These are phyloP conservation scores for Pteronura brasiliensis DNA, from an alignment of 2,113 vertebrate genomes.

Conservation along the genomic window DNA sequence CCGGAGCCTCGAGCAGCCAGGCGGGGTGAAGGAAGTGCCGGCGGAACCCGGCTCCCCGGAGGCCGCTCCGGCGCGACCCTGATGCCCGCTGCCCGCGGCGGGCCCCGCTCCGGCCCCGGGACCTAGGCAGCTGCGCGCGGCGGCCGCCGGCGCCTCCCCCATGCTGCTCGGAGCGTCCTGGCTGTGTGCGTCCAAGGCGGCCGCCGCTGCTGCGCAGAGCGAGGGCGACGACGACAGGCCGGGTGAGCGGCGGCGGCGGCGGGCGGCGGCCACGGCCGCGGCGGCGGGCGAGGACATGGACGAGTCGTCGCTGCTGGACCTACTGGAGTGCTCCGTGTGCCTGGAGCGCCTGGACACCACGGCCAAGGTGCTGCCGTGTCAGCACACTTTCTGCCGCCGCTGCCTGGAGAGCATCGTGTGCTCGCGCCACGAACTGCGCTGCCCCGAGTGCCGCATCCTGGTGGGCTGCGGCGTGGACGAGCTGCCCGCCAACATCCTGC, in stretches of 20 bases:
- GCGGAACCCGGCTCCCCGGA: background rate
- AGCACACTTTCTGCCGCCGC: slow-evolving; percentile 98
- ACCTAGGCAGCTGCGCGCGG: slow-evolving; percentile 50
- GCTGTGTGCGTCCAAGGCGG: slow-evolving; percentile 78
- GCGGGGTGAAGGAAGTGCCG: background rate
- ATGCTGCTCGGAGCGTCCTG: slow-evolving; percentile 81
- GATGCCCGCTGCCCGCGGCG: slow-evolving; percentile 10
- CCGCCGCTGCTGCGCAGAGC: slow-evolving; percentile 68
- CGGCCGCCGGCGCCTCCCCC: slow-evolving; percentile 56
- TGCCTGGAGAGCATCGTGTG: slow-evolving; percentile 96
- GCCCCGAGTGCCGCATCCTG: slow-evolving; percentile 95
- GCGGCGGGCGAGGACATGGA: slow-evolving; percentile 86
- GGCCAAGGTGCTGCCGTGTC: slow-evolving; percentile 95
- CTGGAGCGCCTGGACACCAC: slow-evolving; percentile 96
- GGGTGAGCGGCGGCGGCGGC: slow-evolving; percentile 36
- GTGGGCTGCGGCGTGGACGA: slow-evolving; percentile 97
- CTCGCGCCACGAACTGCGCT: slow-evolving; percentile 95
- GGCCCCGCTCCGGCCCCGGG: background rate
- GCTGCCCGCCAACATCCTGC: slow-evolving; percentile 94
- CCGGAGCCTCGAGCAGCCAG: background rate
- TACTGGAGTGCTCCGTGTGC: slow-evolving; percentile 97
- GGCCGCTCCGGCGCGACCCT: background rate
- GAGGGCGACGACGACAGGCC: slow-evolving; percentile 60
- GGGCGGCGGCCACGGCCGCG: slow-evolving; percentile 29
- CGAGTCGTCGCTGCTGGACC: slow-evolving; percentile 95